These are phyloP conservation scores for Lycodopsis pacificus DNA, from an alignment of 2,797 vertebrate genomes.

Conservation along the genomic window DNA sequence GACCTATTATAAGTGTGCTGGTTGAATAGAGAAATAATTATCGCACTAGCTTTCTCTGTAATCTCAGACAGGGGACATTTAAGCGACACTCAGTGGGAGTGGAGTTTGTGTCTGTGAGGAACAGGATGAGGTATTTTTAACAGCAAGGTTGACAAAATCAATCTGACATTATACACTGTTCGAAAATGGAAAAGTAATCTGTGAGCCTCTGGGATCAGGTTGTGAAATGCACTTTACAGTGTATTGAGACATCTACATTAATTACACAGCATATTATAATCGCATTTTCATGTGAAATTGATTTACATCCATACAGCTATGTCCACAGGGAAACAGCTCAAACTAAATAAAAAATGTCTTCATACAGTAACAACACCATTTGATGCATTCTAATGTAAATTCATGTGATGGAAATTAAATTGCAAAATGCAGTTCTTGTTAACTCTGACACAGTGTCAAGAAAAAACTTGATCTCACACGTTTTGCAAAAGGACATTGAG, in stretches of 20 bases:
- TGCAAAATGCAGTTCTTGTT: too few relatives aligned
- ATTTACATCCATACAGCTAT: neutral
- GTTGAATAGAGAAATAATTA: slow-evolving; percentile 34
- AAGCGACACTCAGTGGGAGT: slow-evolving; percentile 9
- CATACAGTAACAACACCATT: neutral
- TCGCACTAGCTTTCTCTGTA: slow-evolving; percentile 30
- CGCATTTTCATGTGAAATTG: neutral
- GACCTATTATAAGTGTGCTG: slow-evolving; percentile 44
- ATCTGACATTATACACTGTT: neutral
- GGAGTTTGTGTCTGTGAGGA: slow-evolving; percentile 21
- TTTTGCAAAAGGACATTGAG: neutral
- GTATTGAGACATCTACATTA: neutral
- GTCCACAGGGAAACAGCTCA: neutral
- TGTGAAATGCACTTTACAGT: neutral
- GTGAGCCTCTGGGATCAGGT: neutral
- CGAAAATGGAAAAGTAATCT: neutral
- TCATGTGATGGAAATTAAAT: neutral
- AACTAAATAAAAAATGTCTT: neutral
- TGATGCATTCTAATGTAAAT: neutral
- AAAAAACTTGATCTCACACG: neutral
- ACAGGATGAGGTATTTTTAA: neutral
- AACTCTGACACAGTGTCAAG: neutral
- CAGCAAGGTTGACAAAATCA: slow-evolving; percentile 17
- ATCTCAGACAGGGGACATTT: slow-evolving; percentile 17
- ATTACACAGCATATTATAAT: neutral